Conservation (phyloP, 2,888 invertebrate species). For the Melieria omissa region DNA sequence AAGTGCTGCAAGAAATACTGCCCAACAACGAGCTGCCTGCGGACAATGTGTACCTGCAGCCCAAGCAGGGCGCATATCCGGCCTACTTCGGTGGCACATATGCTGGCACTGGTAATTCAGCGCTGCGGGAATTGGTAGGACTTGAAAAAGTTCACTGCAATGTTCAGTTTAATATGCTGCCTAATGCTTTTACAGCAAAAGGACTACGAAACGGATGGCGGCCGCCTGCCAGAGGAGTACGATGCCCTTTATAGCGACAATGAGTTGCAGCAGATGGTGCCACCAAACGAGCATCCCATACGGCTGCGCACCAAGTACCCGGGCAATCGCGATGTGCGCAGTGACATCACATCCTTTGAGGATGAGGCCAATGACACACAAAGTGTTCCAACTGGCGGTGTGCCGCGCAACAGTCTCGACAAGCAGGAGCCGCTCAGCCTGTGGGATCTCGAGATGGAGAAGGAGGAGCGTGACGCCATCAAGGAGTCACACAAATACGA, state of each 20-base stretch:
- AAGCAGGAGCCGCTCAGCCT: conserved; percentile 61
- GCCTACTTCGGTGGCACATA: conserved; percentile 44
- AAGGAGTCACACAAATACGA: conserved; percentile 53
- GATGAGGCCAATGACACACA: conserved; percentile 44
- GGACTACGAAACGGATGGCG: conserved; percentile 58
- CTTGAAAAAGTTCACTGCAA: neutral
- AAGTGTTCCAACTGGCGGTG: conserved; percentile 44
- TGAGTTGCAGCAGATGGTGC: conserved; percentile 52
- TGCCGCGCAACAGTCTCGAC: conserved; percentile 47
- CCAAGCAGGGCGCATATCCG: conserved; percentile 45
- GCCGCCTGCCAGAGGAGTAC: conserved; percentile 60
- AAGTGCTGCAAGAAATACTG: conserved; percentile 52
- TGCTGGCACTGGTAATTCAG: conserved; percentile 42
- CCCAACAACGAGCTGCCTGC: conserved; percentile 47
- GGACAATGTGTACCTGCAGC: conserved; percentile 40
- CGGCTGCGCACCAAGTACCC: conserved; percentile 64
- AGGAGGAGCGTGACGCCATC: conserved; percentile 68
- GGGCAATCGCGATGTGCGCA: conserved; percentile 64
- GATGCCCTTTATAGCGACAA: conserved; percentile 61
- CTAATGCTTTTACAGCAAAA: conserved; percentile 47
- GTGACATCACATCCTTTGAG: conserved; percentile 53
- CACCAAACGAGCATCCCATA: conserved; percentile 60
- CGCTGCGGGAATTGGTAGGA: conserved; percentile 54
- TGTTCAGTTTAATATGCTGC: neutral
- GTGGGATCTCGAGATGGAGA: conserved; percentile 72